These are phyloP conservation scores for Megaceryle torquata DNA, from an alignment of 2,113 vertebrate genomes.

Conservation along the genomic window DNA sequence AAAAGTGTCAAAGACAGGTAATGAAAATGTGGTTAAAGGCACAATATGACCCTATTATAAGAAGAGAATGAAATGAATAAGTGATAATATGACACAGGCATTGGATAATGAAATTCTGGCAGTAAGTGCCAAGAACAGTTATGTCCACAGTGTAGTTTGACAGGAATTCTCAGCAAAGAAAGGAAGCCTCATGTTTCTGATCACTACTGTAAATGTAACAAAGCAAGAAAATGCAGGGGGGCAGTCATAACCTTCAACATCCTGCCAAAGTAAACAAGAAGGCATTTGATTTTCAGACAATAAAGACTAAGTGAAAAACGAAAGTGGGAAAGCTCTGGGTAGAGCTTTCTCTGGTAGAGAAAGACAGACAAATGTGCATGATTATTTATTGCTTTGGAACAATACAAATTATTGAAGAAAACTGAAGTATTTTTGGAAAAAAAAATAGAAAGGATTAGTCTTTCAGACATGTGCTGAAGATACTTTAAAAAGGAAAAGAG, in stretches of 20 bases:
- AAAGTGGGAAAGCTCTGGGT: neutral
- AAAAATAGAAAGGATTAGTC: neutral
- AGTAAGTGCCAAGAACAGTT: neutral
- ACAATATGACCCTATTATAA: neutral
- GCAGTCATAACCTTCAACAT: constrained; percentile 27
- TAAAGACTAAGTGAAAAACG: constrained; percentile 27
- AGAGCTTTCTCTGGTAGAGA: constrained; percentile 1
- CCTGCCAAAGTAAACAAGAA: constrained; percentile 51
- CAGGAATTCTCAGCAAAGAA: constrained; percentile 25
- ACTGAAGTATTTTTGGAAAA: neutral
- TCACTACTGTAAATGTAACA: constrained; percentile 25
- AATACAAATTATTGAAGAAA: neutral
- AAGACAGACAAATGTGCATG: neutral
- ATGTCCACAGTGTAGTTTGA: neutral
- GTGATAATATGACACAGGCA: constrained; percentile 20
- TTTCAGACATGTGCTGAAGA: neutral
- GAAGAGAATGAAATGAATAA: constrained; percentile 6
- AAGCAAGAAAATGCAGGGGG: neutral
- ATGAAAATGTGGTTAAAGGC: constrained; percentile 8
- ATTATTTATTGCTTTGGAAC: neutral
- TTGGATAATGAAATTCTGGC: constrained; percentile 29
- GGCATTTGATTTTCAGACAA: constrained; percentile 34
- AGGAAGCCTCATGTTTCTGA: neutral
- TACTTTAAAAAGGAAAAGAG: neutral
- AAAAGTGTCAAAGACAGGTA: constrained; percentile 39